Evolutionary conservation across 1,140 invertebrate genomes (phyloP), one percentile per base, ranked within the genome.

Genomic region (Aethina tumida): DNA sequence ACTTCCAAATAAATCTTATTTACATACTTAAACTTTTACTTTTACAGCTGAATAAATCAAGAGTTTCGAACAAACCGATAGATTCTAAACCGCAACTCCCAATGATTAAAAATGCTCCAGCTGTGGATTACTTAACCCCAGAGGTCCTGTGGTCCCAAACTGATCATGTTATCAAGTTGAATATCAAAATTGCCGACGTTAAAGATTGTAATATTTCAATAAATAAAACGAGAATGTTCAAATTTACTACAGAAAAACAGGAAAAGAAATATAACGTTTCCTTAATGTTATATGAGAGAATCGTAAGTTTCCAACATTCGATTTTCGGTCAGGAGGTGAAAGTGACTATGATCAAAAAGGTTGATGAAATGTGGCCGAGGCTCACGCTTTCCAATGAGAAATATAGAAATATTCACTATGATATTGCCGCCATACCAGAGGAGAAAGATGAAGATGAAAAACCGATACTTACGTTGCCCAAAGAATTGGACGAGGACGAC

Each of bases 91-190:
- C 15, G 21, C 29, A 41, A 14, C 36, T 52, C 24, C 47, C 50
- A 9, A 17, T 37, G 6, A 54, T 52, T 17, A 47, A 24, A 42
- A 47, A 49, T 9, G 45, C 41, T 6, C 43, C 52, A 6, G 18
- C 15, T 9, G 42, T 43, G 5, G 40, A 45, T 30, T 54, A 46
- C 33, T 31, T 39, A 5, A 52, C 49, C 3, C 54, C 54, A 2
- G 45, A 52, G 9, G 42, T 54, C 24, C 39, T 35, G 24, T 56
- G 54, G 54, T 50, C 37, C 5, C 52, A 56, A 47, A 54, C 45
- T 5, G 42, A 50, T 4, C 24, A 31, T 5, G 20, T 8, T 3
- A 20, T 56, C 9, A 50, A 45, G 27, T n/a, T 56, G 2, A 35
- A 30, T 18, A 52, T 56, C 12, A 39, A 44, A 39, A 19, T 56